Evolutionary conservation across 2,797 vertebrate genomes (phyloP), one percentile per base, ranked within the genome.

Genomic region (Peromyscus attwateri): DNA sequence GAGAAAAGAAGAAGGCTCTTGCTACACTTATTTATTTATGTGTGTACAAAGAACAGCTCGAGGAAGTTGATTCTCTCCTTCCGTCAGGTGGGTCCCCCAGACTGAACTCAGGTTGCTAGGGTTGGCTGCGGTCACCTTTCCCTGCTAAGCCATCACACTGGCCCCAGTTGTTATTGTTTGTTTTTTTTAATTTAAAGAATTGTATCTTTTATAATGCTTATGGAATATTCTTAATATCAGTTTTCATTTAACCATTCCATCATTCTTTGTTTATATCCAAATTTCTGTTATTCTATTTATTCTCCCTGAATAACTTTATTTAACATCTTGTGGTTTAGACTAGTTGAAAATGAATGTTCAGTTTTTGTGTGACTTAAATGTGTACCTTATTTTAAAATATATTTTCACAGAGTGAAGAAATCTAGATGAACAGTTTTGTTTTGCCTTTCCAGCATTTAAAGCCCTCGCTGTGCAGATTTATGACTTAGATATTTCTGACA

Each of bases 201-300:
- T 79, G 43, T 10, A 79, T 79, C 29, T 79, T 93, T 93, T 71
- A 94, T 6, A 81, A 9, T 81, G 7, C 70, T 88, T 27, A 80
- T n/a, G 90, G 77, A 52, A 71, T 52, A 3, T 13, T 3, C 43
- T 83, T 49, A 40, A 52, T 70, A 34, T 89, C 46, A 49, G 13
- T 4, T 34, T 95, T 95, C 17, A 62, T 70, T 92, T 92, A 95
- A 85, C 6, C 9, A 84, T 82, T 77, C 16, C 23, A 68, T 64
- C 1, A 34, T 91, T 92, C n/a, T 94, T 73, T 89, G 40, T 87
- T 95, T 94, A 87, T 60, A 83, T 66, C 12, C 27, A 80, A 71
- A 84, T 80, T 89, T 95, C 31, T 87, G 34, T 13, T 84, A 25
- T 91, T 4, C 23, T 87, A 89, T 66, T 81, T 57, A 66, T 92